These are phyloP conservation scores for Platynereis dumerilii DNA, from an alignment of 2,888 invertebrate genomes.

Conservation along the genomic window DNA sequence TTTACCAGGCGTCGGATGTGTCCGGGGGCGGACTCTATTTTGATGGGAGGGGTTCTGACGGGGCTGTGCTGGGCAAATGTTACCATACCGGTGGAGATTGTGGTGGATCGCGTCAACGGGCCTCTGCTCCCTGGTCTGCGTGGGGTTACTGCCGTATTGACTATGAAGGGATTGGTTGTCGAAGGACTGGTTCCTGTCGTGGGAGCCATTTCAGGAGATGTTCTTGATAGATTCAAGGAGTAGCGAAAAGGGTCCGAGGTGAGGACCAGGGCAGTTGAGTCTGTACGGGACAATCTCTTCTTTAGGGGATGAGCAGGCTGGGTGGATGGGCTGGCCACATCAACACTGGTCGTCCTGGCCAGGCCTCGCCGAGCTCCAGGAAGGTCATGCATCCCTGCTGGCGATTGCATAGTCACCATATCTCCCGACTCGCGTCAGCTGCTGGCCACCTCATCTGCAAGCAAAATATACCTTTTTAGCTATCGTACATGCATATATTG, in stretches of 20 bases:
- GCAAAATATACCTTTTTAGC: not conserved
- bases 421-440: no score
- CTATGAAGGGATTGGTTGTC: no score
- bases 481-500: not conserved
- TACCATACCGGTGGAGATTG: no score
- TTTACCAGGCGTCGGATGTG: not conserved
- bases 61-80: not conserved
- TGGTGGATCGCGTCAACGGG: not conserved
- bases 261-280: not conserved
- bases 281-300: slow-evolving; percentile 1
- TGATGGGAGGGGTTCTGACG: slow-evolving; percentile 1
- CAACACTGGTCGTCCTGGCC: not conserved
- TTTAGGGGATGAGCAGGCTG: not conserved
- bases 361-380: not conserved
- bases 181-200: no score
- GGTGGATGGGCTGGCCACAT: not conserved
- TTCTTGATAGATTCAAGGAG: not conserved
- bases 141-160: no score
- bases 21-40: not conserved
- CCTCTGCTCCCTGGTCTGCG: no score
- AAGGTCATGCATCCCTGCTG: not conserved
- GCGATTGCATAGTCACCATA: slow-evolving; percentile 2
- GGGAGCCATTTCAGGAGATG: no score
- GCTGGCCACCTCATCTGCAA: not conserved
- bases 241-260: not conserved